These are phyloP conservation scores for Lamellibrachia luymesi DNA, from an alignment of 1,140 invertebrate species.

Conservation along the genomic window DNA sequence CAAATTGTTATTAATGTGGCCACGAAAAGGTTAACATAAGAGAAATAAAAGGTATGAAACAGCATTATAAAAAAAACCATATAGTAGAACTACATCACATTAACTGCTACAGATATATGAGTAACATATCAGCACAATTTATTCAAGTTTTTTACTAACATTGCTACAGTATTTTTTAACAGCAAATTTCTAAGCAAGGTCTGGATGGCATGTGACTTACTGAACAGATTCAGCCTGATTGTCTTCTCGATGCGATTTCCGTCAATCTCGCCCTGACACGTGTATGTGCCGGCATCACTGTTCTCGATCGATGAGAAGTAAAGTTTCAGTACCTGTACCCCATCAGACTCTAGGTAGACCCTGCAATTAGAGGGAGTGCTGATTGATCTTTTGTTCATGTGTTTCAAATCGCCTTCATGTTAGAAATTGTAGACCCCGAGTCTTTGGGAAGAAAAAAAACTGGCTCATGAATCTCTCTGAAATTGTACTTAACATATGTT, in stretches of 20 bases:
- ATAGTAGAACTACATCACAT: not conserved
- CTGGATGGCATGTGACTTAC: not conserved
- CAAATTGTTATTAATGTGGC: too few species aligned
- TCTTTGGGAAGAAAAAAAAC: not conserved
- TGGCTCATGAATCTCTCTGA: not conserved
- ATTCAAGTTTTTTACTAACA: not conserved
- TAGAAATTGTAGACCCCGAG: not conserved
- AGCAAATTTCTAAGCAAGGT: not conserved
- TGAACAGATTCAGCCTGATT: not conserved
- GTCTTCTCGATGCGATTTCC: not conserved
- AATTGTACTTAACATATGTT: not conserved
- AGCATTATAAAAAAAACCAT: not conserved
- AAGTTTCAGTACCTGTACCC: constrained; percentile 21
- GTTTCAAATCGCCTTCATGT: not conserved
- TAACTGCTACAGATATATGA: not conserved
- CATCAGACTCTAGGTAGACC: constrained; percentile 19
- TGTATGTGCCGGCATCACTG: constrained; percentile 27
- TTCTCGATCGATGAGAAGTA: constrained; percentile 24
- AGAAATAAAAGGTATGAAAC: too few species aligned
- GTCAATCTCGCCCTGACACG: constrained; percentile 10
- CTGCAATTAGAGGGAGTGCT: not conserved
- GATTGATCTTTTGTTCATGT: not conserved
- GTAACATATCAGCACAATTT: not conserved
- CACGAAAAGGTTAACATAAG: too few species aligned
- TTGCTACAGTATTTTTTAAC: not conserved